Evolutionary conservation across 2,113 vertebrate species (phyloP).

Genomic region (Thryonomys swinderianus): DNA sequence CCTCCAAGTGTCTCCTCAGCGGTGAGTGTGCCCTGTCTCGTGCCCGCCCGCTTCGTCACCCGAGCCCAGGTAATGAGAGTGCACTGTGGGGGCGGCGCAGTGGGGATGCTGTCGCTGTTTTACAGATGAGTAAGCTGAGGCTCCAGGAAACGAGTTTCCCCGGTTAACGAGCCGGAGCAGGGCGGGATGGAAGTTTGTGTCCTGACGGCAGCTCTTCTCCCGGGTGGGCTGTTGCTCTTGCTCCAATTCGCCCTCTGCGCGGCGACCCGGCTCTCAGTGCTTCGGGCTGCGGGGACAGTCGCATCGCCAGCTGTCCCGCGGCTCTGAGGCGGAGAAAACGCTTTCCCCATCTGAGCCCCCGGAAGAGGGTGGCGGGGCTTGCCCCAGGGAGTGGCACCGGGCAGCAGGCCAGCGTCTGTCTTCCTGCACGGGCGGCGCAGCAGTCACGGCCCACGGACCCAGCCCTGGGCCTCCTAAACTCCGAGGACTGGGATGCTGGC

Average conservation of each 20-base stretch:
- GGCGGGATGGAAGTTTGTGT: background rate
- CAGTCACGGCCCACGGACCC: background rate
- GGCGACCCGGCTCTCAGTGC: background rate
- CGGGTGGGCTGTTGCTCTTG: fast-evolving
- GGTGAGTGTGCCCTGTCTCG: background rate
- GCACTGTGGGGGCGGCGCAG: background rate
- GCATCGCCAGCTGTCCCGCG: background rate
- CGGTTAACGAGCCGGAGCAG: background rate
- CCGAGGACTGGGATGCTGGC: background rate
- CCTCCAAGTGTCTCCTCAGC: background rate
- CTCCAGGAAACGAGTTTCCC: background rate
- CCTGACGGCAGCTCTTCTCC: background rate
- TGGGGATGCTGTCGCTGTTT: background rate
- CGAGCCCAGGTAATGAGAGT: background rate
- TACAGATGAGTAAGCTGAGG: background rate
- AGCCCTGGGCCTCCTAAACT: background rate
- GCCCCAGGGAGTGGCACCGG: no score
- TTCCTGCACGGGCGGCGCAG: background rate
- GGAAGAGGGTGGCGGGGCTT: background rate
- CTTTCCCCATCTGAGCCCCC: background rate
- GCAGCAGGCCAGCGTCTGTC: no score
- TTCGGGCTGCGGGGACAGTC: background rate
- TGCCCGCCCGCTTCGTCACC: background rate
- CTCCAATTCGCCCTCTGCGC: background rate
- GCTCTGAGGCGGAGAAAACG: background rate